Base-by-base conservation (phyloP, 2,797 vertebrate genomes). In the Bryconaethiops microstoma region DNA sequence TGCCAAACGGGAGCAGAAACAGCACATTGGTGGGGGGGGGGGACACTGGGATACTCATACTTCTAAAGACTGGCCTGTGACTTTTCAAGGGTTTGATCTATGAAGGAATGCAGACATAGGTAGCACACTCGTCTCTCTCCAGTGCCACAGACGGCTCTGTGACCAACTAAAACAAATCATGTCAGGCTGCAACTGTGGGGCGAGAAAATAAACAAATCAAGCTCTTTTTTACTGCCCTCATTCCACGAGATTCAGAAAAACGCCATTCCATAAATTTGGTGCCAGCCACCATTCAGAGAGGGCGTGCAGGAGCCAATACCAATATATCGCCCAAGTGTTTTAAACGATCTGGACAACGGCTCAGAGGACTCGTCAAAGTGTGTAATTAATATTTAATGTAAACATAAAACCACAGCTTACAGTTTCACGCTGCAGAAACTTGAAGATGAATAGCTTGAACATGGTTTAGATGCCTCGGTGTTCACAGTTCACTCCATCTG, bases 81-180 rank as follows among this genome's bases (percentile, higher is more conserved):
- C 81, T 87, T 84, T 81, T 64, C 75, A 68, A 21, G 21, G 65
- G 74, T 79, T 81, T 77, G 76, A 84, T 62, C 65, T 82, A 77
- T 84, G 80, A 81, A 77, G 79, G 76, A 83, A 84, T 80, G 81
- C 50, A 79, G 77, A 83, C 72, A 71, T 74, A 79, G 78, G 80
- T 82, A 80, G 67, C 45, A 67, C 71, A 68, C 73, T 67, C 80
- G 71, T 83, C 74, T 79, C 71, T 77, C 73, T 80, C 74, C 82
- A 79, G 79, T 59, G 81, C 84, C 76, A 79, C 80, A 85, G 83
- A 79, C 82, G 80, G 64, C 69, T 77, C 83, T 78, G 71, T 68
- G 85, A 76, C 80, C 71, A 85, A 84, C 76, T 83, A 81, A 88
- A 88, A 85, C 78, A 84, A 85, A 86, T 82, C 83, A 64, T 74